Evolutionary conservation across 2,888 invertebrate species (phyloP), one percentile per base, ranked within the genome.

Genomic region (Agonopterix subpropinquella): DNA sequence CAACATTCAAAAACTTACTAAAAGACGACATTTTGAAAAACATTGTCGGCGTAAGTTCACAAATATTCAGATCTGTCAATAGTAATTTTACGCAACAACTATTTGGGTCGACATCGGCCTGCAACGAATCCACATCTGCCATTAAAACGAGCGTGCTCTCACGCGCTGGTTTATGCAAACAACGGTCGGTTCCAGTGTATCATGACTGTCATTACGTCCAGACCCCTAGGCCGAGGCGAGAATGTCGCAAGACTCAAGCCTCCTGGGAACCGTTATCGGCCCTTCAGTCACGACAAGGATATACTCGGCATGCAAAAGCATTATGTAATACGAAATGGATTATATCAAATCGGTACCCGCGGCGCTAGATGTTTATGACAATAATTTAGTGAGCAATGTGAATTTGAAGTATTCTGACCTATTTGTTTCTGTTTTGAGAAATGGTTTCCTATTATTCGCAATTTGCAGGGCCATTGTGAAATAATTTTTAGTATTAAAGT

Each of bases 201-300:
- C 73, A 74, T 73, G 72, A 67, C 70, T 66, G 74, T 75, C 73
- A 83, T 84, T 81, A 82, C 64, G 70, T 73, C 73, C 73, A 57
- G 37, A 15, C 39, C 43, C 37, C 28, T 8, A 41, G 36, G 58
- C 54, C 50, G 53, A 50, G 58, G 59, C 57, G 59, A 50, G 43
- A 57, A 53, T 84, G 80, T 79, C 74, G 77, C 75, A 84, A 84
- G 56, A 57, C 57, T 65, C 74, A 84, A 84, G 56, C 57, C 57
- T 65, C 74, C 75, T 80, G 78, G 76, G 77, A 80, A 77, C 69
- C 57, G 63, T 62, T 75, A 73, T 71, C 72, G 70, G 58, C 62
- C 62, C 61, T 59, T 49, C 57, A 80, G 83, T 86, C 86, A 86
- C 86, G 86, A 85, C 65, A 56, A 67, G 80, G 77, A 70, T 62